These are phyloP conservation scores for Leptodactylus fuscus DNA, from an alignment of 2,113 vertebrate genomes.

Conservation along the genomic window DNA sequence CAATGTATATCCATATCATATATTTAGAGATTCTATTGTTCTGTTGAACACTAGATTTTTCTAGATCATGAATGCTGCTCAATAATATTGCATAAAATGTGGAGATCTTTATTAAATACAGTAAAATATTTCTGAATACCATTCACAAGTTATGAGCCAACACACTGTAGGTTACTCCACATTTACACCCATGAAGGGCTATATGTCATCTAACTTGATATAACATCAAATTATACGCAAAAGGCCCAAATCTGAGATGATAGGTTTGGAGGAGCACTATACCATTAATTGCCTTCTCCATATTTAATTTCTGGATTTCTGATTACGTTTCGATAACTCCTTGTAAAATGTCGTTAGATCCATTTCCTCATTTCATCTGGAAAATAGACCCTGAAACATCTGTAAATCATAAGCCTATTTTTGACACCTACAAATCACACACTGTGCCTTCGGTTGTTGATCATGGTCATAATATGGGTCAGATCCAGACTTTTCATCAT, in stretches of 20 bases:
- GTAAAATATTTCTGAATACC: background rate
- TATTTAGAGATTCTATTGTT: background rate
- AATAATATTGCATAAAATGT: background rate
- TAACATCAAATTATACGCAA: background rate
- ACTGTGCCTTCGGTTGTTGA: conserved; percentile 83
- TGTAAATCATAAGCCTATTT: background rate
- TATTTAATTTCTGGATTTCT: background rate
- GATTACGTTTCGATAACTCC: background rate
- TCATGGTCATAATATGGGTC: conserved; percentile 87
- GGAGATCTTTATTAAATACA: background rate
- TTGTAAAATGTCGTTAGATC: background rate
- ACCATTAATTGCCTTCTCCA: background rate
- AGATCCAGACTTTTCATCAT: conserved; percentile 91
- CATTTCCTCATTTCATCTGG: background rate
- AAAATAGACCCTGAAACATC: background rate
- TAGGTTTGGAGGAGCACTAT: background rate
- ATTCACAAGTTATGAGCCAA: background rate
- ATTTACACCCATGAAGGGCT: background rate
- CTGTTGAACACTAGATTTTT: background rate
- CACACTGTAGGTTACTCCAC: background rate
- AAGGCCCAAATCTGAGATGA: background rate
- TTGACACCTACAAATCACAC: conserved; percentile 66
- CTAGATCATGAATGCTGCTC: background rate
- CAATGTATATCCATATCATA: background rate
- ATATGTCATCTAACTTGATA: background rate